Percentiles rank a stretch among this genome's conserved stretches.
phyloP scores from a whole-genome alignment of 2,113 vertebrate genomes.

The Vombatus ursinus region DNA sequence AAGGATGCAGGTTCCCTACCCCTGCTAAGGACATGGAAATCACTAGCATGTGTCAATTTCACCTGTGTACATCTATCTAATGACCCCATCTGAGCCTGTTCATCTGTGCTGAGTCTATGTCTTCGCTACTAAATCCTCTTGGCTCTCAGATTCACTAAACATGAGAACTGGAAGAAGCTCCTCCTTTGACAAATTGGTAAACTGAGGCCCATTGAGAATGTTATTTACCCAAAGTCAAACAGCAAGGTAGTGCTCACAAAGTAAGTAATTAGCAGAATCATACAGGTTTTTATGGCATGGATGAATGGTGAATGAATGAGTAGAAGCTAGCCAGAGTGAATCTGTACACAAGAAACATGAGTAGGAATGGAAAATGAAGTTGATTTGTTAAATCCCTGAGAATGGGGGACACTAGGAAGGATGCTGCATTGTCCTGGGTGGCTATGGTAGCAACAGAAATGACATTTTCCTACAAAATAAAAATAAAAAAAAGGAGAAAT shows the following conservation, averaged over 20 bases:
- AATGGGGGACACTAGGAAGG: background rate
- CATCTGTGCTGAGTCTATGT: background rate
- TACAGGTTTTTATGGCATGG: background rate
- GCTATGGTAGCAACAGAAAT: background rate
- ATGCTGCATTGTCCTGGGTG: background rate
- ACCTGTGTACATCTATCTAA: background rate
- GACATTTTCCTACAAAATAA: background rate
- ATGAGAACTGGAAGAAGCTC: background rate
- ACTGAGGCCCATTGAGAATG: background rate
- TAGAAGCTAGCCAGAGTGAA: background rate
- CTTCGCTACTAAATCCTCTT: background rate
- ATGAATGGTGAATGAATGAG: background rate
- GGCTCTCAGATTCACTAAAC: background rate
- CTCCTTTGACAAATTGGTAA: background rate
- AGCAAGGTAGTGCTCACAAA: background rate
- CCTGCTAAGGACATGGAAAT: background rate
- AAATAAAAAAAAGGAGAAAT: background rate
- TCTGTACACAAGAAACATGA: background rate
- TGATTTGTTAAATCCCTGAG: background rate
- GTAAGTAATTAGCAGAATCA: background rate
- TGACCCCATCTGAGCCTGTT: background rate
- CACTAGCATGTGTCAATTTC: background rate
- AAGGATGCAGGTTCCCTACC: too few species aligned
- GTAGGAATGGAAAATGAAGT: background rate
- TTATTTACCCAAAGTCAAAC: background rate